Percentiles rank a stretch among this genome's conserved stretches.
Conservation (phyloP, 2,888 invertebrate species). For the Eristalinus aeneus region DNA sequence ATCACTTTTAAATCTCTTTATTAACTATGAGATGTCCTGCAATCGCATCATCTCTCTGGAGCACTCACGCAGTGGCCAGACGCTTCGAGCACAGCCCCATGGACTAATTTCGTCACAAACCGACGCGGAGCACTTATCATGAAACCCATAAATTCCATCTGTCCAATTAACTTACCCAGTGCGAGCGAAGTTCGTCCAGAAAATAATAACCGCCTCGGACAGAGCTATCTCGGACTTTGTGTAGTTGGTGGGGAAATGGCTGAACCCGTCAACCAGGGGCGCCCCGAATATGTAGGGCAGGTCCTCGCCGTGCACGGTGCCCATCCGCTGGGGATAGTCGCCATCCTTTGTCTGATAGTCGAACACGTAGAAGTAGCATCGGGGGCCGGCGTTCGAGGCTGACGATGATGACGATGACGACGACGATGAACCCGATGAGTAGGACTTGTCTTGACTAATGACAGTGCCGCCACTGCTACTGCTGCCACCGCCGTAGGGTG, state of each 20-base stretch:
- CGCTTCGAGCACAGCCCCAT: background rate
- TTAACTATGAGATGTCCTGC: conserved; percentile 63
- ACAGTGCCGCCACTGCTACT: conserved; percentile 79
- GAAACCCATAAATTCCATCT: conserved; percentile 67
- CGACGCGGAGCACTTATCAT: conserved; percentile 54
- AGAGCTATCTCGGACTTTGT: conserved; percentile 92
- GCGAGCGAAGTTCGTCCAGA: conserved; percentile 93
- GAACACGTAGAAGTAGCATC: conserved; percentile 94
- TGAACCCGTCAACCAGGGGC: conserved; percentile 90
- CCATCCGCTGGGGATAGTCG: conserved; percentile 94
- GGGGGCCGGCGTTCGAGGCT: conserved; percentile 83
- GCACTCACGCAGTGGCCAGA: background rate
- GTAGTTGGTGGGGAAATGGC: conserved; percentile 93
- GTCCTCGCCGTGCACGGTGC: conserved; percentile 95
- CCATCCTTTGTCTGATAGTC: conserved; percentile 95
- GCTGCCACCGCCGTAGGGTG: conserved; percentile 81
- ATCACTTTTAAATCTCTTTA: conserved; percentile 69
- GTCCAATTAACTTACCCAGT: conserved; percentile 87
- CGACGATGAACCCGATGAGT: conserved; percentile 68
- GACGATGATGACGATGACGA: conserved; percentile 75
- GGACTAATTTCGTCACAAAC: conserved; percentile 55
- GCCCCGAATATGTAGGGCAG: conserved; percentile 95
- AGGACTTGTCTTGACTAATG: conserved; percentile 79
- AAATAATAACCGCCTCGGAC: conserved; percentile 93
- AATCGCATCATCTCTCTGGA: conserved; percentile 42